These are phyloP conservation scores for Apis mellifera DNA, from an alignment of 1,140 invertebrate species.

Conservation along the genomic window Amel_HAv3.1 CM009932.2:8373501-8374000, in stretches of 20 bases:
- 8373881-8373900: constrained; percentile 55
- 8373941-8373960: constrained; percentile 32
- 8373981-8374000: constrained; percentile 53
- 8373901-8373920: constrained; percentile 58
- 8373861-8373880: constrained; percentile 42
- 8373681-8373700: too few species aligned
- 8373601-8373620: not conserved
- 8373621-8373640: constrained; percentile 15
- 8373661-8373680: not conserved
- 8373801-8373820: not conserved
- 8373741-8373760: constrained; percentile 22
- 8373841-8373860: constrained; percentile 40
- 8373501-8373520: not conserved
- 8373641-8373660: constrained; percentile 34
- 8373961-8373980: constrained; percentile 50
- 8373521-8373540: not conserved
- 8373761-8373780: constrained; percentile 1
- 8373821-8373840: constrained; percentile 8
- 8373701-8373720: not conserved
- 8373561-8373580: too few species aligned
- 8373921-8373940: constrained; percentile 39
- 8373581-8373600: not conserved
- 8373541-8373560: not conserved
- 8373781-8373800: not conserved
- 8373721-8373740: constrained; percentile 21